Percentiles rank a stretch among this genome's conserved stretches.
Conservation (phyloP, 2,113 vertebrate genomes). For the Cynocephalus volans region DNA sequence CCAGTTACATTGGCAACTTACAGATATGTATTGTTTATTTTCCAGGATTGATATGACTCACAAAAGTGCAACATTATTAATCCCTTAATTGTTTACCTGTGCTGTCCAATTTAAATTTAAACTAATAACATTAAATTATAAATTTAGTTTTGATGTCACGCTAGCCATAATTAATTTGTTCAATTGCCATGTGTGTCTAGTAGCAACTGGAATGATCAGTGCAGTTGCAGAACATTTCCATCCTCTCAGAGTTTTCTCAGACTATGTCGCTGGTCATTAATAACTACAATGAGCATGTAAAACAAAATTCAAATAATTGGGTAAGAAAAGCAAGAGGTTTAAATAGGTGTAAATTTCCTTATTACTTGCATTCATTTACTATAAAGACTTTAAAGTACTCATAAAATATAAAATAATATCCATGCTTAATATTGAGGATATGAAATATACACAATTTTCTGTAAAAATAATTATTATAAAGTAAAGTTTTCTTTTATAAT, state of each 20-base stretch:
- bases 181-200: not conserved
- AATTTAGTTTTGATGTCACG: not conserved
- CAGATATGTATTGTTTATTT: not conserved
- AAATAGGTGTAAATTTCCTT: not conserved
- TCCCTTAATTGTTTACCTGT: not conserved
- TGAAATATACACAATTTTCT: not conserved
- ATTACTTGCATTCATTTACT: not conserved
- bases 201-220: too few species aligned
- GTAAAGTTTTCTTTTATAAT: slow-evolving; percentile 27
- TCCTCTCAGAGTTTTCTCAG: not conserved
- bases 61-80: not conserved
- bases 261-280: not conserved
- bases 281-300: not conserved
- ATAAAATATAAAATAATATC: slow-evolving; percentile 31
- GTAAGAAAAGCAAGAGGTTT: not conserved
- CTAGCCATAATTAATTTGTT: not conserved
- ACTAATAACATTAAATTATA: not conserved
- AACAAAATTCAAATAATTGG: not conserved
- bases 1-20: not conserved
- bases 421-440: slow-evolving; percentile 15
- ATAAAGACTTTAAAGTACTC: not conserved
- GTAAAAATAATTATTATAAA: not conserved
- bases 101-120: not conserved
- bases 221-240: not conserved
- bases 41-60: not conserved